Conservation (phyloP, 2,113 vertebrate genomes). For the Nycticryphes semicollaris region DNA sequence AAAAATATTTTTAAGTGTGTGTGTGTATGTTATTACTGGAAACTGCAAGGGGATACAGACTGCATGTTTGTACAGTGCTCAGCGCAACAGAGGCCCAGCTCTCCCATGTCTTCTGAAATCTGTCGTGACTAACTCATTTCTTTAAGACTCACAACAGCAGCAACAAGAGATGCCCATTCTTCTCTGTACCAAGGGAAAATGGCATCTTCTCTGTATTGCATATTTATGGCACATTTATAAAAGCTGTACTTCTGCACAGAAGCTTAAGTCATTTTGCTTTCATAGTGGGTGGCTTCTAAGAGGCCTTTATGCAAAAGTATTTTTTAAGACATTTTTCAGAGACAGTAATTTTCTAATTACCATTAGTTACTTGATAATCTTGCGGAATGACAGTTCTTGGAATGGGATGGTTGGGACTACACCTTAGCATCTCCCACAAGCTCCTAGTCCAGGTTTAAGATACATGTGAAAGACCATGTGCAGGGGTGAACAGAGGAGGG, state of each 20-base stretch:
- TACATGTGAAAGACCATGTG: not conserved
- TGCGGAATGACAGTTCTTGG: not conserved
- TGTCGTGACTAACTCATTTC: not conserved
- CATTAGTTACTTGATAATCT: not conserved
- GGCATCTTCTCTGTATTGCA: not conserved
- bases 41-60: not conserved
- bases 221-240: not conserved
- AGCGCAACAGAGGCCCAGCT: not conserved
- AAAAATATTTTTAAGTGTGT: not conserved
- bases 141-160: not conserved
- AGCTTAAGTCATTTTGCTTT: not conserved
- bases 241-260: not conserved
- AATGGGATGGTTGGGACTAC: not conserved
- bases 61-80: not conserved
- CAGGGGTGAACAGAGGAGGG: not conserved
- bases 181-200: fast-evolving
- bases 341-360: not conserved
- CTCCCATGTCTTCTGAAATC: not conserved
- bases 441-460: not conserved
- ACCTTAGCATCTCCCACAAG: not conserved
- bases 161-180: not conserved
- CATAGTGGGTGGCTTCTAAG: not conserved
- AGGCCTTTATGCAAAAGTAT: not conserved
- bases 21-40: not conserved
- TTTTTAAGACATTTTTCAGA: not conserved